Evolutionary conservation across 2,113 vertebrate species (phyloP).

Genomic region (Orthonyx spaldingii): DNA sequence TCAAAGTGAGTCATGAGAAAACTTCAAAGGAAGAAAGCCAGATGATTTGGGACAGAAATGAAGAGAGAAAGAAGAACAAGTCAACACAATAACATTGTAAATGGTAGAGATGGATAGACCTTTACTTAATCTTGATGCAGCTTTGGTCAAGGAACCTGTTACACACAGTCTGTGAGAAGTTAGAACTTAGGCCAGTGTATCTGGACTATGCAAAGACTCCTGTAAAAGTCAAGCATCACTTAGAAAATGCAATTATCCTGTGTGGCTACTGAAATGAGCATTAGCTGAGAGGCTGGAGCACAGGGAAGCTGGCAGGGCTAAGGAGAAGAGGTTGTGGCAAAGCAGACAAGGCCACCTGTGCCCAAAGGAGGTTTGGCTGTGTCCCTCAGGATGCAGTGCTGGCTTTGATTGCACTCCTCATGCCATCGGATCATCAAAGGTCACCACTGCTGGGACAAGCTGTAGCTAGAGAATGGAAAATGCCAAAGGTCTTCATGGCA

Average conservation of each 20-base stretch:
- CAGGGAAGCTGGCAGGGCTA: not conserved
- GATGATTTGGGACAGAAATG: not conserved
- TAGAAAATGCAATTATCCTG: not conserved
- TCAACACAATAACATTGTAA: not conserved
- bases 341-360: not conserved
- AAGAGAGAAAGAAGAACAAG: not conserved
- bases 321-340: not conserved
- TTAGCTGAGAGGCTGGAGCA: not conserved
- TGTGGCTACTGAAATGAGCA: rapidly evolving
- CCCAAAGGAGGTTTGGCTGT: not conserved
- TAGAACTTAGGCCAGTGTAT: not conserved
- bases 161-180: not conserved
- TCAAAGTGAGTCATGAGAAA: not conserved
- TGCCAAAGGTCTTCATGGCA: not conserved
- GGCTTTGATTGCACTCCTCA: not conserved
- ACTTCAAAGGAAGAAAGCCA: not conserved
- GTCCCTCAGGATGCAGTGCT: not conserved
- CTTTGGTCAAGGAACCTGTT: not conserved
- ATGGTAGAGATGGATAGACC: not conserved
- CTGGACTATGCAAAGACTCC: not conserved
- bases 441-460: not conserved
- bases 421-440: not conserved
- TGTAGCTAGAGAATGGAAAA: not conserved
- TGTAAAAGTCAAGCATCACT: not conserved
- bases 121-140: not conserved